Conservation (phyloP, 2,888 invertebrate genomes). For the Aporophyla nigra region DNA sequence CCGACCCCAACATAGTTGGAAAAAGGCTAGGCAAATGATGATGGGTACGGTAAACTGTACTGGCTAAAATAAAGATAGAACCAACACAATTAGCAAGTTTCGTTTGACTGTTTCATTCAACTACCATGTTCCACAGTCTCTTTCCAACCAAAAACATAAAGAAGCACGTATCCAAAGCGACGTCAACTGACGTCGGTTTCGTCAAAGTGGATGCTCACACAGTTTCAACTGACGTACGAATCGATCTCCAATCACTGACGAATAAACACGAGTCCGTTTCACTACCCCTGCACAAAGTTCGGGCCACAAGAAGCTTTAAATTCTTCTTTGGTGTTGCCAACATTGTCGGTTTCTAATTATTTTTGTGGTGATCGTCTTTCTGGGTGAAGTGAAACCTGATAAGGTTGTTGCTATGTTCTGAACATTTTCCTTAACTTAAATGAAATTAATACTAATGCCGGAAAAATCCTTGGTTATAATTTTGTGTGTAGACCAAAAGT, state of each 20-base stretch:
- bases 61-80: not conserved
- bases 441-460: constrained; percentile 4
- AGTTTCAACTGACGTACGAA: constrained; percentile 36
- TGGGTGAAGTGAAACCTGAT: not conserved
- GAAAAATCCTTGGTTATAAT: not conserved
- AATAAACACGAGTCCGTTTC: constrained; percentile 24
- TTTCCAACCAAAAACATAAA: constrained; percentile 8
- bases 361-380: not conserved
- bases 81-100: not conserved
- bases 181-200: not conserved
- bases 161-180: not conserved
- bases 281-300: constrained; percentile 8
- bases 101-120: not conserved
- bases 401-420: not conserved
- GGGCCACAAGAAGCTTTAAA: constrained; percentile 5
- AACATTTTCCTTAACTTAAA: not conserved
- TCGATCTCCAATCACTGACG: constrained; percentile 44
- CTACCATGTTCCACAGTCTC: not conserved
- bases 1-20: no score
- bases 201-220: constrained; percentile 40
- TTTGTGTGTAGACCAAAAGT: not conserved
- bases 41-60: no score
- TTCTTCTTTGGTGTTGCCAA: not conserved
- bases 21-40: no score
- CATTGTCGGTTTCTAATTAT: not conserved